Conservation (phyloP, 2,888 invertebrate species). For the Steinernema carpocapsae region DNA sequence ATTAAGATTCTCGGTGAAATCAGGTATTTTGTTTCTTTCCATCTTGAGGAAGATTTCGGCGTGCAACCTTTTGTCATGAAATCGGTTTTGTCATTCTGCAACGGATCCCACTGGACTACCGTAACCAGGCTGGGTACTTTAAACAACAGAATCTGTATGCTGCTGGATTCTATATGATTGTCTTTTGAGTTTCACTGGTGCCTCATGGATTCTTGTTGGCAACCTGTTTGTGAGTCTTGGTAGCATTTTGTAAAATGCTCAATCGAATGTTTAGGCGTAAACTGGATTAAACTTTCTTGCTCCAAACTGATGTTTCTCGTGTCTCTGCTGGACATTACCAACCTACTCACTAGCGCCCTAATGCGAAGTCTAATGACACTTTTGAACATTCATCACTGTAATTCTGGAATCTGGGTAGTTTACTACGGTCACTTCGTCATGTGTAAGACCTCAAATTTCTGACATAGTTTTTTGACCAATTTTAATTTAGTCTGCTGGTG, state of each 20-base stretch:
- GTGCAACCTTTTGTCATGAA: no score
- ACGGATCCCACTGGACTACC: background rate
- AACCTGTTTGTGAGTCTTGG: background rate
- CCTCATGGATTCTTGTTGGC: background rate
- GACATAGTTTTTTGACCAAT: background rate
- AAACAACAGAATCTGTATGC: background rate
- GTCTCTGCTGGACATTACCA: background rate
- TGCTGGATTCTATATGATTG: background rate
- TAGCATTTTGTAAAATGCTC: no score
- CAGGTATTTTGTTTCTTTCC: no score
- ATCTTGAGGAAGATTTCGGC: no score
- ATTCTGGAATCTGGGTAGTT: background rate
- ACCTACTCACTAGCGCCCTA: background rate
- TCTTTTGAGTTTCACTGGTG: background rate
- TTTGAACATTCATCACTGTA: slow-evolving; percentile 8
- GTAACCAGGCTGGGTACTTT: background rate
- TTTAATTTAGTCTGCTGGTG: background rate
- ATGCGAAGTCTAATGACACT: background rate
- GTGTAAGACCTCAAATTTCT: background rate
- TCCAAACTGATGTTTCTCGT: slow-evolving; percentile 2
- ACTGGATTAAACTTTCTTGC: background rate
- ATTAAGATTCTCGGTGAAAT: no score
- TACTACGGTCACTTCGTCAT: slow-evolving; percentile 11
- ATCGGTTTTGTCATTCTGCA: slow-evolving; percentile 19
- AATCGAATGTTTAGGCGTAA: background rate